A percentile compares a stretch with the other conserved stretches of the same genome.
These are phyloP conservation scores for Sinocyclocheilus rhinocerous DNA, from an alignment of 2,113 vertebrate genomes.

Conservation along the genomic window DNA sequence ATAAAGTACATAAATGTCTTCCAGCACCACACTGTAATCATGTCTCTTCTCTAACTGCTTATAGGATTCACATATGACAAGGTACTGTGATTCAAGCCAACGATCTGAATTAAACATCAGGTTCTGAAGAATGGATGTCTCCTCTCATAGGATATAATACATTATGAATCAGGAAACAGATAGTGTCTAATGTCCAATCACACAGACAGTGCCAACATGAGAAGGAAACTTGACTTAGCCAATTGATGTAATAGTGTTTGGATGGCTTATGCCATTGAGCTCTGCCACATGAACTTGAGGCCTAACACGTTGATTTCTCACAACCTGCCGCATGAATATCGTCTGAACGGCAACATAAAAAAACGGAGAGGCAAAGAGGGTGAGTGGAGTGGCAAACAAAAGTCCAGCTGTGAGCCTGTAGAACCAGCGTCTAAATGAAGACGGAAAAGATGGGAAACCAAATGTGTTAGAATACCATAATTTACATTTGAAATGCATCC, in stretches of 20 bases:
- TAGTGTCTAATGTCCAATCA: conserved; percentile 43
- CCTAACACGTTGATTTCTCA: conserved; percentile 39
- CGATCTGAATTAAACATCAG: conserved; percentile 30
- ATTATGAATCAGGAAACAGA: conserved; percentile 47
- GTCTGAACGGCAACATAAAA: conserved; percentile 47
- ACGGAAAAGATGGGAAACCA: conserved; percentile 59
- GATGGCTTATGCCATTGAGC: conserved; percentile 52
- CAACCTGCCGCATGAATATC: conserved; percentile 56
- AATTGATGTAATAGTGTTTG: conserved; percentile 59
- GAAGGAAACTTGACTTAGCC: conserved; percentile 50
- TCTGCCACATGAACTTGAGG: conserved; percentile 51
- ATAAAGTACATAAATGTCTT: neutral
- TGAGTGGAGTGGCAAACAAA: conserved; percentile 62
- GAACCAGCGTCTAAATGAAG: conserved; percentile 57
- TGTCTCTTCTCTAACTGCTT: conserved; percentile 11
- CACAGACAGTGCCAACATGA: conserved; percentile 46
- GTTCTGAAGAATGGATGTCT: conserved; percentile 3
- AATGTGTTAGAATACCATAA: conserved; percentile 60
- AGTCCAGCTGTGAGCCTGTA: conserved; percentile 66
- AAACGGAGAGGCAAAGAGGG: conserved; percentile 49
- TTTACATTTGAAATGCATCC: conserved; percentile 64
- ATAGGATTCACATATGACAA: conserved; percentile 3
- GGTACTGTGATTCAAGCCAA: conserved; percentile 16
- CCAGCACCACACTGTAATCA: neutral
- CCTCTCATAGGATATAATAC: conserved; percentile 36